Percentiles rank a stretch among this genome's conserved stretches.
These are phyloP conservation scores for Pocillopora damicornis DNA, from an alignment of 64 coral and sea anemone genomes.

Conservation along the genomic window DNA sequence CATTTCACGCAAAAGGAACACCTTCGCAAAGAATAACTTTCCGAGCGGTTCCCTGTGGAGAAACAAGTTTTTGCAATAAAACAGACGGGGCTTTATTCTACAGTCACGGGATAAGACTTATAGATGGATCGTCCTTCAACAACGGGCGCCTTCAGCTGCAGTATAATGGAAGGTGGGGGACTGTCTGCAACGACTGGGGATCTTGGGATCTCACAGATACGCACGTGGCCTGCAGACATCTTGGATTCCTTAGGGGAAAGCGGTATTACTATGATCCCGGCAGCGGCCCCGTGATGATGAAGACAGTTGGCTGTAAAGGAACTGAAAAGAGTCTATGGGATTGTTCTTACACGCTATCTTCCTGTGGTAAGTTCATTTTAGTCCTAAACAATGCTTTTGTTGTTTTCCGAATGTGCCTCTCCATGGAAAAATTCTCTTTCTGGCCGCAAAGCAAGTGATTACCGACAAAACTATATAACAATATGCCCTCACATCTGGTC, in stretches of 20 bases:
- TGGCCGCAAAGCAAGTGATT: neutral
- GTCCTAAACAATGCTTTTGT: neutral
- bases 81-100: slow-evolving; percentile 8
- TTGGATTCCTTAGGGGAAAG: slow-evolving; percentile 52
- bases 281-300: slow-evolving; percentile 14
- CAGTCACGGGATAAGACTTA: slow-evolving; percentile 57
- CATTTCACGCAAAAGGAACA: slow-evolving; percentile 56
- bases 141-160: slow-evolving; percentile 59
- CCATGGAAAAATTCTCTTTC: neutral
- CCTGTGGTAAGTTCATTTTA: neutral
- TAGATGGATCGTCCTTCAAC: slow-evolving; percentile 42
- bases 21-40: slow-evolving; percentile 42
- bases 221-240: slow-evolving; percentile 57
- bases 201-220: slow-evolving; percentile 38
- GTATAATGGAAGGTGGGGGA: slow-evolving; percentile 61
- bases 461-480: too few relatives aligned
- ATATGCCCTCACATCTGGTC: too few relatives aligned
- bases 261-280: slow-evolving; percentile 21
- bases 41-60: slow-evolving; percentile 30
- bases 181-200: slow-evolving; percentile 22
- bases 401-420: neutral
- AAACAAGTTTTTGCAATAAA: slow-evolving; percentile 16
- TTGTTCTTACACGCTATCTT: slow-evolving; percentile 12
- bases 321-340: slow-evolving; percentile 40
- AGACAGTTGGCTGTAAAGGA: slow-evolving; percentile 48